A percentile compares a stretch with the other conserved stretches of the same genome.
These are phyloP conservation scores for Drepana arcuata DNA, from an alignment of 1,140 invertebrate genomes.

Conservation along the genomic window DNA sequence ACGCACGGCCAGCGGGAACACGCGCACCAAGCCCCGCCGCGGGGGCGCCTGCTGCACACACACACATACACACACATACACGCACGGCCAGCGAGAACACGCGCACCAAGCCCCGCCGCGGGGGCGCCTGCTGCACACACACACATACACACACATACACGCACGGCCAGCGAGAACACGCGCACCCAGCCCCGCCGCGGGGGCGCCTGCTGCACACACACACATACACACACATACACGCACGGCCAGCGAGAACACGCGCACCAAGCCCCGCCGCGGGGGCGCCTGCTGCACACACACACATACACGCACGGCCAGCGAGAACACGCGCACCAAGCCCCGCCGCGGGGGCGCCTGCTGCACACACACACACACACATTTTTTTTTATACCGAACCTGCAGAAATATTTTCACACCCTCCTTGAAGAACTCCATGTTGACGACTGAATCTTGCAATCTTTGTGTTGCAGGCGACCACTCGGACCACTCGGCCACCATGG, in stretches of 20 bases:
- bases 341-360: conserved; percentile 45
- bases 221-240: too few relatives aligned
- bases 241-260: conserved; percentile 77
- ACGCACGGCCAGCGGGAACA: conserved; percentile 78
- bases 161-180: conserved; percentile 77
- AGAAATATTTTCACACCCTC: too few relatives aligned
- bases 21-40: conserved; percentile 48
- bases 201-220: conserved; percentile 42
- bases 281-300: conserved; percentile 46
- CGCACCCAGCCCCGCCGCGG: conserved; percentile 48
- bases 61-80: too few relatives aligned
- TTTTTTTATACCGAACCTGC: too few relatives aligned
- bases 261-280: conserved; percentile 43
- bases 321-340: conserved; percentile 71
- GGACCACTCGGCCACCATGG: too few relatives aligned
- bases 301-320: conserved; percentile 77
- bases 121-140: conserved; percentile 43
- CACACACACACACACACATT: too few relatives aligned
- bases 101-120: conserved; percentile 46
- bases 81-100: conserved; percentile 78
- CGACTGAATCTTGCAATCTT: too few relatives aligned
- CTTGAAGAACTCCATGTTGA: too few relatives aligned
- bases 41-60: conserved; percentile 46
- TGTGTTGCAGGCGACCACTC: too few relatives aligned
- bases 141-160: too few relatives aligned